These are phyloP conservation scores for Salminus brasiliensis DNA, from an alignment of 2,113 vertebrate genomes.

Conservation along the genomic window DNA sequence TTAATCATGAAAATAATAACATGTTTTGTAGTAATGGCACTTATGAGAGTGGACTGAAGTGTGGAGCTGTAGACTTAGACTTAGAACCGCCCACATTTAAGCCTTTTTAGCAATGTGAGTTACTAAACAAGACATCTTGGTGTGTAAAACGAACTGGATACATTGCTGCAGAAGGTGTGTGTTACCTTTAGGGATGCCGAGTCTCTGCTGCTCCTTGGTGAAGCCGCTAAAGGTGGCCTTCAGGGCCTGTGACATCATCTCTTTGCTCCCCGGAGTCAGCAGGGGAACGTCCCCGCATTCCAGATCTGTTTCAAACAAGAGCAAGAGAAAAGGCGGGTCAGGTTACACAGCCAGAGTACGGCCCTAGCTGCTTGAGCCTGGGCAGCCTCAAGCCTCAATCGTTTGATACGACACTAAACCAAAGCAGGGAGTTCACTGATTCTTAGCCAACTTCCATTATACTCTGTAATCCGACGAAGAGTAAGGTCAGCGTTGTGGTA, in stretches of 20 bases:
- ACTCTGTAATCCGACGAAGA: not conserved
- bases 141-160: not conserved
- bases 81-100: too few species aligned
- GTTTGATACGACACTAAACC: not conserved
- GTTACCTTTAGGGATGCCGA: constrained; percentile 95
- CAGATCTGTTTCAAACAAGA: constrained; percentile 79
- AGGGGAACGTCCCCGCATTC: constrained; percentile 96
- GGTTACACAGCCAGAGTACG: not conserved
- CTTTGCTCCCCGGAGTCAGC: constrained; percentile 96
- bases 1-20: not conserved
- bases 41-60: not conserved
- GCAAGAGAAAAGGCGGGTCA: constrained; percentile 3
- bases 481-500: too few species aligned
- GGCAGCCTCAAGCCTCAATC: too few species aligned
- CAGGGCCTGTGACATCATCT: constrained; percentile 99
- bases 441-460: not conserved
- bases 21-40: not conserved
- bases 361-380: not conserved
- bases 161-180: not conserved
- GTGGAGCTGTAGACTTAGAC: too few species aligned
- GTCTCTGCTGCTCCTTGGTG: constrained; percentile 92
- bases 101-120: too few species aligned
- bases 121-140: not conserved
- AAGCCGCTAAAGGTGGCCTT: constrained; percentile 98
- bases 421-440: too few species aligned